Percentiles rank a stretch among this genome's conserved stretches.
These are phyloP conservation scores for Betta splendens DNA, from an alignment of 2,797 vertebrate species.

Conservation along the genomic window DNA sequence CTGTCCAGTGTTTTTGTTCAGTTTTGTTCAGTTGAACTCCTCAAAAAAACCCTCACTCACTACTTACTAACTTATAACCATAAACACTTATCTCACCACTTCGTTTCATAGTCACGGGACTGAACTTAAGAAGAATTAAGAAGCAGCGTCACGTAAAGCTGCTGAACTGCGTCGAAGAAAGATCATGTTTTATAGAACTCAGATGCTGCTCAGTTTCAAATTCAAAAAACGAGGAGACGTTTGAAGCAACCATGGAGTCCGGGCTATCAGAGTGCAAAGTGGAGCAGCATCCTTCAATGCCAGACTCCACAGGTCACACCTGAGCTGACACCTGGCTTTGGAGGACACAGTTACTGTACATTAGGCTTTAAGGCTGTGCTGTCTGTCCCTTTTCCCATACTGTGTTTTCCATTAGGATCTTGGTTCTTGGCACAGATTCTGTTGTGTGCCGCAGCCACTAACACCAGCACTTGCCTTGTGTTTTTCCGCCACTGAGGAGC, in stretches of 20 bases:
- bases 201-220: constrained; percentile 8
- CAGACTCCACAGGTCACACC: neutral
- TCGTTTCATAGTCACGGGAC: constrained; percentile 27
- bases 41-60: constrained; percentile 20
- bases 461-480: neutral
- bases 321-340: neutral
- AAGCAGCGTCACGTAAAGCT: constrained; percentile 15
- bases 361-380: neutral
- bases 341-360: neutral
- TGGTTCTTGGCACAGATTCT: neutral
- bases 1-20: constrained; percentile 39
- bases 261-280: neutral
- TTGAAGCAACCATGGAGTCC: neutral
- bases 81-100: constrained; percentile 25
- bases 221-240: neutral
- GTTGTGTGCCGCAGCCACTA: neutral
- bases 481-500: neutral
- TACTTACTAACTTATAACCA: constrained; percentile 31
- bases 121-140: constrained; percentile 35
- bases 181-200: constrained; percentile 4
- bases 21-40: constrained; percentile 22
- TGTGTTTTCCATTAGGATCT: neutral
- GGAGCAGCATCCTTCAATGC: too few species aligned
- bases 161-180: constrained; percentile 10
- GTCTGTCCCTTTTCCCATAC: neutral